Percentiles rank a stretch among this genome's conserved stretches.
Conservation (phyloP, 2,113 vertebrate genomes). For the Corythaeola cristata region DNA sequence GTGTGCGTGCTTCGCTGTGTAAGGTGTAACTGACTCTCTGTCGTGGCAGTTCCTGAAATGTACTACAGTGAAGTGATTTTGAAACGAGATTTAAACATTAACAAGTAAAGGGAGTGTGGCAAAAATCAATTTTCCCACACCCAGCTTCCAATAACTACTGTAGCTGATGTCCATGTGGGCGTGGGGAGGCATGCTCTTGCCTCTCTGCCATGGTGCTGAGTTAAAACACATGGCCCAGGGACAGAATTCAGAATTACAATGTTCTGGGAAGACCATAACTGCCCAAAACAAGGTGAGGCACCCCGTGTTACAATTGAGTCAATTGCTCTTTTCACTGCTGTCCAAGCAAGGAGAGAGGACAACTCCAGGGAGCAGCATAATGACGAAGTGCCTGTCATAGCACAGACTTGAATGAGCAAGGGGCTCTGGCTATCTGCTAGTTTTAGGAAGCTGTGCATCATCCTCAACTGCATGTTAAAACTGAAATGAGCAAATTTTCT, state of each 20-base stretch:
- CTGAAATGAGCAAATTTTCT: neutral
- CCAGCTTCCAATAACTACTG: neutral
- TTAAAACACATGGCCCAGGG: neutral
- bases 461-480: neutral
- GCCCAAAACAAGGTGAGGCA: neutral
- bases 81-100: neutral
- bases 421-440: neutral
- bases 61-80: neutral
- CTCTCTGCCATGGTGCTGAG: neutral
- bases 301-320: neutral
- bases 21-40: neutral
- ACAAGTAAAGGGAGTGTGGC: neutral
- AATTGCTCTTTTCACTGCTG: neutral
- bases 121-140: neutral
- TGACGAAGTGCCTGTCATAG: neutral
- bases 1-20: rapidly evolving
- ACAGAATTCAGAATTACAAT: neutral
- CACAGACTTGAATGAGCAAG: neutral
- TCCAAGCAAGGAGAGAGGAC: neutral
- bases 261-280: neutral
- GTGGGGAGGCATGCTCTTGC: neutral
- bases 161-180: neutral
- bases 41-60: neutral
- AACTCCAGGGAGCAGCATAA: neutral
- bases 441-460: neutral